A percentile compares a stretch with the other conserved stretches of the same genome.
Conservation (phyloP, 1,140 invertebrate species). For the Daktulosphaira vitifoliae region DNA sequence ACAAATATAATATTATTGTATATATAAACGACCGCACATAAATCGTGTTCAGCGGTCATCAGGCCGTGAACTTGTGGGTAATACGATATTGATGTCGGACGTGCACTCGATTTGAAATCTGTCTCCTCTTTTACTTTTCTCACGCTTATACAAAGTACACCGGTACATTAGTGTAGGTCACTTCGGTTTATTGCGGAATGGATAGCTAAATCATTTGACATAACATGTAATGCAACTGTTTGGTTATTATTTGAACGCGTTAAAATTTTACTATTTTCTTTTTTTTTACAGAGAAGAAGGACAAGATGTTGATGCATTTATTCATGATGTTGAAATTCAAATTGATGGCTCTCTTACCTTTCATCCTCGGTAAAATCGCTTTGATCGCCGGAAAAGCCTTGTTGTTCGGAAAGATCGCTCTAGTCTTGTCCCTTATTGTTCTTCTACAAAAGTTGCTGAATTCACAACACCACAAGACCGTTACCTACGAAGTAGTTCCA, state of each 20-base stretch:
- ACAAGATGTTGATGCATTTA: slow-evolving; percentile 66
- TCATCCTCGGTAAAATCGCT: slow-evolving; percentile 67
- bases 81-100: slow-evolving; percentile 7
- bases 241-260: too few species aligned
- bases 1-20: background rate
- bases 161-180: background rate
- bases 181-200: too few species aligned
- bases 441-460: slow-evolving; percentile 67
- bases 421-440: slow-evolving; percentile 70
- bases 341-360: slow-evolving; percentile 62
- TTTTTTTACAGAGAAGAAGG: slow-evolving; percentile 59
- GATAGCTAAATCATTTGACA: too few species aligned
- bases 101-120: background rate
- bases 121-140: background rate
- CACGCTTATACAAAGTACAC: background rate
- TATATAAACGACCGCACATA: background rate
- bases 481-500: slow-evolving; percentile 73
- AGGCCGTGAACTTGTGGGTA: slow-evolving; percentile 14
- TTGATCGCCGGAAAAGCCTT: slow-evolving; percentile 75
- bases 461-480: slow-evolving; percentile 59
- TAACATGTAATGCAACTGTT: too few species aligned
- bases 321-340: slow-evolving; percentile 65
- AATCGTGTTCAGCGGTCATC: slow-evolving; percentile 24
- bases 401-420: slow-evolving; percentile 70
- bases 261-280: too few species aligned